Evolutionary conservation across 92 coral and sea anemone genomes (phyloP).

Genomic region (Zoanthus sansibaricus): DNA sequence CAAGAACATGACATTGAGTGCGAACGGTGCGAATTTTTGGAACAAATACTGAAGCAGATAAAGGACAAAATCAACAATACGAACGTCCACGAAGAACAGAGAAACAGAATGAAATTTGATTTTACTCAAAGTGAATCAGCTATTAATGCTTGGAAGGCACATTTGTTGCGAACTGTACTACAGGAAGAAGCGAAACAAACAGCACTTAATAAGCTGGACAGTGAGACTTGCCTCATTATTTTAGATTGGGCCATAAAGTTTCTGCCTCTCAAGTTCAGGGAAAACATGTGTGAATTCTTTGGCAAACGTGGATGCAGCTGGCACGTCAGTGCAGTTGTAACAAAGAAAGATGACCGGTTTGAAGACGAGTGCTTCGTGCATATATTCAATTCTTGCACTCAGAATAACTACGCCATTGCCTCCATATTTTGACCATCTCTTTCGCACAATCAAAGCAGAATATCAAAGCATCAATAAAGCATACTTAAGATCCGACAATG

Average conservation of each 20-base stretch:
- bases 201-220: conserved; percentile 49
- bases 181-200: conserved; percentile 62
- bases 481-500: conserved; percentile 65
- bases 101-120: conserved; percentile 46
- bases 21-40: conserved; percentile 49
- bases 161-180: conserved; percentile 44
- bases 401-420: conserved; percentile 56
- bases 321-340: conserved; percentile 59
- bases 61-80: conserved; percentile 35
- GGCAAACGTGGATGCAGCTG: conserved; percentile 62
- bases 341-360: conserved; percentile 12
- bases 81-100: conserved; percentile 36
- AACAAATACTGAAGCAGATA: conserved; percentile 37
- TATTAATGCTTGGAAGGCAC: conserved; percentile 61
- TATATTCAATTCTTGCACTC: conserved; percentile 56
- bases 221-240: conserved; percentile 43
- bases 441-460: conserved; percentile 51
- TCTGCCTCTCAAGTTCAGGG: conserved; percentile 52
- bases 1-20: conserved; percentile 26
- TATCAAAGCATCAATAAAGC: conserved; percentile 43
- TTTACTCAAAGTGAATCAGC: conserved; percentile 35
- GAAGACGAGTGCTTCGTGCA: conserved; percentile 77
- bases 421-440: conserved; percentile 56
- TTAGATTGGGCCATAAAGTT: conserved; percentile 65
- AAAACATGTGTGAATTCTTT: conserved; percentile 61